These are phyloP conservation scores for Caracal caracal DNA, from an alignment of 2,113 vertebrate genomes.

Conservation along the genomic window DNA sequence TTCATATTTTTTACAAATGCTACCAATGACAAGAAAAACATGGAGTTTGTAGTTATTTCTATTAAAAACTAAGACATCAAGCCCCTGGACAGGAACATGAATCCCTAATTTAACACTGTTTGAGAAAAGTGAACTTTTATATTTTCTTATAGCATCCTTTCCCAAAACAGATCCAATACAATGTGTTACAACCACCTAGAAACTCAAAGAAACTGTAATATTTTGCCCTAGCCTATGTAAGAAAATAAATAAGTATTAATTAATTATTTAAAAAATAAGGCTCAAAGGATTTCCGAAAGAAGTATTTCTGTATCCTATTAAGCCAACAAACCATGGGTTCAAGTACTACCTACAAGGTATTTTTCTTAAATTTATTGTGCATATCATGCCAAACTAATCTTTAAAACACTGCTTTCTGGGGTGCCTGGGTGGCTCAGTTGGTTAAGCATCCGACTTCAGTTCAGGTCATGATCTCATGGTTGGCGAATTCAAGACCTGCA, in stretches of 20 bases:
- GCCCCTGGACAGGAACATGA: slow-evolving; percentile 16
- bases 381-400: background rate
- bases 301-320: slow-evolving; percentile 3
- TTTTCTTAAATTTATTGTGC: slow-evolving; percentile 26
- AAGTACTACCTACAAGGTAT: background rate
- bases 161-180: slow-evolving; percentile 19
- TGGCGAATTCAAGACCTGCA: no score
- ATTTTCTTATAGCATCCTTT: slow-evolving; percentile 6
- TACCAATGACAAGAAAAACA: background rate
- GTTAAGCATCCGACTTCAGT: no score
- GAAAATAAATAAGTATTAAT: background rate
- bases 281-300: background rate
- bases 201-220: slow-evolving; percentile 9
- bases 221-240: background rate
- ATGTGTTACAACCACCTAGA: slow-evolving; percentile 18
- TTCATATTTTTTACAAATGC: slow-evolving; percentile 17
- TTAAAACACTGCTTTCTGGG: background rate
- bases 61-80: slow-evolving; percentile 32
- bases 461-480: no score
- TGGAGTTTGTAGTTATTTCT: background rate
- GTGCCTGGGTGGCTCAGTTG: no score
- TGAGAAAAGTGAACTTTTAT: slow-evolving; percentile 40
- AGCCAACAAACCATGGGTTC: background rate
- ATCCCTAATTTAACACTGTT: slow-evolving; percentile 49
- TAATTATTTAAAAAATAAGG: background rate